These are phyloP conservation scores for Zeus faber DNA, from an alignment of 2,113 vertebrate genomes.

Conservation along the genomic window DNA sequence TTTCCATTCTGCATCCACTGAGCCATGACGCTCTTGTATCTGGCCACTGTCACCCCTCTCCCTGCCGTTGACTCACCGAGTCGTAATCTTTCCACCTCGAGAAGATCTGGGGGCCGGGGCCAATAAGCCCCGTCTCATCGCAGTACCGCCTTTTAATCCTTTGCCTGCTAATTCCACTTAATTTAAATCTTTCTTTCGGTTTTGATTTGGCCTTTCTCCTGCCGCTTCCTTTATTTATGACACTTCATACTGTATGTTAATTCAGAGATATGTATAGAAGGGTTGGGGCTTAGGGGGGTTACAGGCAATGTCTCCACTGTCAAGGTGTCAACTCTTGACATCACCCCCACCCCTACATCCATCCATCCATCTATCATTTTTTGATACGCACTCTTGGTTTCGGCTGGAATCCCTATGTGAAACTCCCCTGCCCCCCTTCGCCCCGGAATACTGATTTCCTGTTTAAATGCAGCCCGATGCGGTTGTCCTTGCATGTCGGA, in stretches of 20 bases:
- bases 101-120: no score
- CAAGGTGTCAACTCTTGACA: no score
- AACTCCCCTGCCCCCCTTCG: slow-evolving; percentile 4
- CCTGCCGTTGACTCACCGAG: no score
- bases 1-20: not conserved
- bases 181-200: not conserved
- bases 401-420: slow-evolving; percentile 23
- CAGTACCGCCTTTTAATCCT: no score
- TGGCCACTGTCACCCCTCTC: no score
- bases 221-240: not conserved
- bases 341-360: not conserved
- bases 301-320: no score
- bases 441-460: slow-evolving; percentile 58
- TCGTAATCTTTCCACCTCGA: no score
- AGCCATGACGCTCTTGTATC: no score
- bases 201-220: not conserved
- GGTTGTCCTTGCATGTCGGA: slow-evolving; percentile 29
- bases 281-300: no score
- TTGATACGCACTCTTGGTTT: slow-evolving; percentile 46
- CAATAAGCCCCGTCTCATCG: no score
- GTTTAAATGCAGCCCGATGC: slow-evolving; percentile 43
- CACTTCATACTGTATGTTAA: not conserved
- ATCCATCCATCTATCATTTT: not conserved
- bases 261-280: not conserved
- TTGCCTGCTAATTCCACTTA: no score